Conservation (phyloP, 2,113 vertebrate genomes). For the Phalacrocorax pelagicus region DNA sequence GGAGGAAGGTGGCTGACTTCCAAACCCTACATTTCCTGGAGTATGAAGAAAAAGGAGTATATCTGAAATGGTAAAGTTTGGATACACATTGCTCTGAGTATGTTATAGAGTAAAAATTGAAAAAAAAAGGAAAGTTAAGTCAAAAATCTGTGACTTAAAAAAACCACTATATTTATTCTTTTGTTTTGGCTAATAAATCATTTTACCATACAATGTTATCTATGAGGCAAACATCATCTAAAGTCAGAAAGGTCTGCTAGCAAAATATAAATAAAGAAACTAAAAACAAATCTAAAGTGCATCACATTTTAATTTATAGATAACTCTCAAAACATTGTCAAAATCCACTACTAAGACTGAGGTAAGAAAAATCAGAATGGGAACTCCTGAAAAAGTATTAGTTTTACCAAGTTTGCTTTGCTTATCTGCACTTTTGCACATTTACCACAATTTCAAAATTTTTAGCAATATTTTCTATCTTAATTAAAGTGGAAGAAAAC, state of each 20-base stretch:
- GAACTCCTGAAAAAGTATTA: neutral
- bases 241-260: neutral
- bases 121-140: neutral
- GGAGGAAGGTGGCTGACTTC: slow-evolving; percentile 41
- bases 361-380: neutral
- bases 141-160: neutral
- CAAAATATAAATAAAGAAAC: neutral
- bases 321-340: neutral
- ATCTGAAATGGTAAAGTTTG: slow-evolving; percentile 18
- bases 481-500: neutral
- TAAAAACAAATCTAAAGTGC: neutral
- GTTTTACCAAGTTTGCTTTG: neutral
- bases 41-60: neutral
- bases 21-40: slow-evolving; percentile 50
- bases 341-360: neutral
- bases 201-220: neutral
- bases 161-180: neutral
- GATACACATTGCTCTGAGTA: neutral
- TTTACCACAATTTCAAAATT: neutral
- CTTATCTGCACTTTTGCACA: neutral
- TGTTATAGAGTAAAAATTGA: neutral
- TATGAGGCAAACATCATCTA: neutral
- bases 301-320: neutral
- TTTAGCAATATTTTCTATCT: neutral
- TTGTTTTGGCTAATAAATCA: neutral